Evolutionary conservation across 2,888 invertebrate genomes (phyloP), one percentile per base, ranked within the genome.

Genomic region (Myopa tessellatipennis): DNA sequence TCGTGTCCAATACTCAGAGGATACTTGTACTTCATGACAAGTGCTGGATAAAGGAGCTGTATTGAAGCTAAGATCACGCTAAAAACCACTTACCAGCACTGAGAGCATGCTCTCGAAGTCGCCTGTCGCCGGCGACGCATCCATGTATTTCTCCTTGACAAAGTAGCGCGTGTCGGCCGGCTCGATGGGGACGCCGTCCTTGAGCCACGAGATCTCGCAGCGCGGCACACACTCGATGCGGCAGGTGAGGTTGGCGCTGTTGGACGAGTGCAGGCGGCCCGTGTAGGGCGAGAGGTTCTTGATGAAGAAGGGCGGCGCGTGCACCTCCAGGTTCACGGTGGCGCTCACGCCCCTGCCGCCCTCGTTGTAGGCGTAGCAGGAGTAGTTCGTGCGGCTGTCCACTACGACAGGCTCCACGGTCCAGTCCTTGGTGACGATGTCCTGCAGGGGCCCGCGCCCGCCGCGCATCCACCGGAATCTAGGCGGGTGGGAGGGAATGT

Each of bases 61-160:
- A 26, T 26, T 26, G 2, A 26, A 1, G 26, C 26, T 26, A n/a
- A n/a, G n/a, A n/a, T n/a, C 10, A 18, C n/a, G 16, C 10, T 63
- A 10, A 5, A 12, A 12, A 18, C 18, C 79, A 88, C 91, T 91
- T 88, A 93, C 94, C 91, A 97, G 90, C 79, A 94, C 95, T n/a
- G 96, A 96, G 83, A 94, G 93, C 55, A 96, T 93, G 58, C 96
- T 96, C 88, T 96, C 95, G 85, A 97, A 96, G 87, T 97, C 96
- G 84, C 96, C 96, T 75, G 94, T 94, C 75, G 93, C 92, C 18
- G 92, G 92, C 84, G 96, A 94, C 0, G 95, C 93, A 5, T 93
- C 92, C 80, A 94, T 91, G 74, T 92, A 91, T 63, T 91, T 91
- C 83, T 93, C 93, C 79, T 91, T 91, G 71, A 95, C 92, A 83